Evolutionary conservation across 2,797 vertebrate genomes (phyloP), one percentile per base, ranked within the genome.

Genomic region (Silurus aristotelis): DNA sequence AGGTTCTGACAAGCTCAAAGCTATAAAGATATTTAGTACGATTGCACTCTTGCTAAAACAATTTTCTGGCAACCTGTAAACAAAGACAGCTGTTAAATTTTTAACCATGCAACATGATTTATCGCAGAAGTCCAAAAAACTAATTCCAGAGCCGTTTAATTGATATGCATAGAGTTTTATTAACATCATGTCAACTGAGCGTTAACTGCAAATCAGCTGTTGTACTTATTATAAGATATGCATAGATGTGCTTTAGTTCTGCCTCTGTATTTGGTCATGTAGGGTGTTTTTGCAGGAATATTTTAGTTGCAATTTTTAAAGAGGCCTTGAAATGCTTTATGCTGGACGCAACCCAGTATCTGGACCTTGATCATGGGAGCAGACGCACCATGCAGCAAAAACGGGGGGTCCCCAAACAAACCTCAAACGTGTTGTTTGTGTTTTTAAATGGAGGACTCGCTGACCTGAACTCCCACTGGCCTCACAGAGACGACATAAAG

Each of bases 391-490:
- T 87, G 61, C 82, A 63, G 72, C 63, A 72, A 60, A 52, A 52
- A 79, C 52, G 58, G 80, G 56, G 7, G 56, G 56, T 20, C 46
- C 86, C 63, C 86, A 91, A 92, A 92, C 86, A 92, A 20, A 83
- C 55, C 64, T 84, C 66, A 82, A 80, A 84, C 56, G 61, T 80
- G 68, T 85, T 87, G 79, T 87, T 87, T 87, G 80, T 88, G 83
- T 89, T 83, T 85, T 73, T 82, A 86, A 89, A 90, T 87, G 80
- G 52, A 85, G 68, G 48, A 77, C 80, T 75, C 68, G 66, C 72
- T 86, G 85, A 87, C 66, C 76, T 86, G 64, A 87, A 88, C 78
- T 70, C 77, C 25, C 25, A 60, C 22, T 58, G 38, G 38, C 1
- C 75, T 82, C 52, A 80, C 71, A 38, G 63, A 76, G 79, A 46